A percentile compares a stretch with the other conserved stretches of the same genome.
phyloP scores from a whole-genome alignment of 2,797 vertebrate genomes.

The Brachyrhaphis roseni region DNA sequence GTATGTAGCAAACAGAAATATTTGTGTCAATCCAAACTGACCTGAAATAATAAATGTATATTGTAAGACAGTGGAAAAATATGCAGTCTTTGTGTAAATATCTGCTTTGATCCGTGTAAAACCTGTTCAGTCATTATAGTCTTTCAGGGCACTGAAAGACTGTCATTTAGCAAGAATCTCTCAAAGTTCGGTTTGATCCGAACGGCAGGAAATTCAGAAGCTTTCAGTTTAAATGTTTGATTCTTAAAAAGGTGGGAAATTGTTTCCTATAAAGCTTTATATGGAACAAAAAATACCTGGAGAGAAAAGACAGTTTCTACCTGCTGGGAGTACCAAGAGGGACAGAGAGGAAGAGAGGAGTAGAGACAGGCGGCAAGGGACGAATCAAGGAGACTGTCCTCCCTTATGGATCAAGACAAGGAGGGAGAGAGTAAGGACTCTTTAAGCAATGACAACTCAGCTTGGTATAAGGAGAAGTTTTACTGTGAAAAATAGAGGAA shows the following conservation, averaged over 20 bases:
- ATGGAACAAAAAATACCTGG: slow-evolving; percentile 39
- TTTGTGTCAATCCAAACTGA: background rate
- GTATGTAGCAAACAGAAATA: background rate
- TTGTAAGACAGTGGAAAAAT: background rate
- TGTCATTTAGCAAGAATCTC: background rate
- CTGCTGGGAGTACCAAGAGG: slow-evolving; percentile 42
- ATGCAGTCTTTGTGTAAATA: background rate
- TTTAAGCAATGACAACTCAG: slow-evolving; percentile 31
- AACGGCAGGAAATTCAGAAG: slow-evolving; percentile 4
- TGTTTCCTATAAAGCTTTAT: slow-evolving; percentile 8
- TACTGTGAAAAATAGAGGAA: slow-evolving; percentile 16
- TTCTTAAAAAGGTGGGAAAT: slow-evolving; percentile 36
- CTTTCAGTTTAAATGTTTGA: slow-evolving; percentile 1
- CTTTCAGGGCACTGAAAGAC: background rate
- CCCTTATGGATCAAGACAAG: background rate
- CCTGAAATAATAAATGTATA: background rate
- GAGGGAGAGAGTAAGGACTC: background rate
- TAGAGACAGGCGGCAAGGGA: slow-evolving; percentile 14
- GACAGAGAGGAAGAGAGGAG: slow-evolving; percentile 9
- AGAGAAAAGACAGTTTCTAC: slow-evolving; percentile 35
- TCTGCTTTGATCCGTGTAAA: background rate
- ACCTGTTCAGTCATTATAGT: background rate
- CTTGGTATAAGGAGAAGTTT: slow-evolving; percentile 23
- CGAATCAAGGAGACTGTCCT: slow-evolving; percentile 20
- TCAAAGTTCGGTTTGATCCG: background rate